Conservation (phyloP, 2,888 invertebrate species). For the Pheosia tremula region DNA sequence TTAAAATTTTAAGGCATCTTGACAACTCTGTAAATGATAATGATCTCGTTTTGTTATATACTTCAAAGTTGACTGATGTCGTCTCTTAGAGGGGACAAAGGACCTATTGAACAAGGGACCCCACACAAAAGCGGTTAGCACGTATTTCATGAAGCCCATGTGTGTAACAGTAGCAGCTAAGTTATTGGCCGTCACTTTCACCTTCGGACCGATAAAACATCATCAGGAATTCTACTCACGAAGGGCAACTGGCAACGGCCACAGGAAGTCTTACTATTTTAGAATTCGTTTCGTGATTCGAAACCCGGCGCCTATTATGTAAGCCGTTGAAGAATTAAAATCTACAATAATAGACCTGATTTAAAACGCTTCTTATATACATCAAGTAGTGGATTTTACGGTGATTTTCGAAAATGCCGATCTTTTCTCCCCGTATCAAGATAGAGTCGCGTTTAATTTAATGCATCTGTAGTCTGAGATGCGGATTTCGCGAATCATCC, state of each 20-base stretch:
- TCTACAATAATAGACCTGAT: slow-evolving; percentile 16
- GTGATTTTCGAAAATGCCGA: slow-evolving; percentile 10
- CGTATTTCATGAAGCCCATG: slow-evolving; percentile 39
- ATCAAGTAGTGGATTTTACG: background rate
- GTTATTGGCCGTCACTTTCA: slow-evolving; percentile 62
- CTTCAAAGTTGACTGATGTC: slow-evolving; percentile 28
- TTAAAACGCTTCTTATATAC: slow-evolving; percentile 5
- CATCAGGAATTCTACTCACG: slow-evolving; percentile 62
- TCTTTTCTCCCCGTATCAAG: slow-evolving; percentile 1
- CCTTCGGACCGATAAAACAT: slow-evolving; percentile 48
- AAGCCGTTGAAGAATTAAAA: slow-evolving; percentile 28
- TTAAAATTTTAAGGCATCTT: background rate
- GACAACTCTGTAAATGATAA: slow-evolving; percentile 1
- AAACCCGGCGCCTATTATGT: slow-evolving; percentile 47
- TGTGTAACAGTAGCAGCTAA: slow-evolving; percentile 36
- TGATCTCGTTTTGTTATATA: slow-evolving; percentile 21
- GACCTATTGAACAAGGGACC: slow-evolving; percentile 39
- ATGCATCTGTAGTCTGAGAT: background rate
- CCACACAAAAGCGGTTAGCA: slow-evolving; percentile 48
- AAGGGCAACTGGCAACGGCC: slow-evolving; percentile 43
- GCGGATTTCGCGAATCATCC: slow-evolving; percentile 3
- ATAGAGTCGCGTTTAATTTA: slow-evolving; percentile 13
- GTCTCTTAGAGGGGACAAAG: slow-evolving; percentile 32
- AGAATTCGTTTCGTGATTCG: slow-evolving; percentile 53
- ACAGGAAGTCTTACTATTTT: slow-evolving; percentile 55